phyloP scores from a whole-genome alignment of 2,888 invertebrate species.

The Yponomeuta evonymella region DNA sequence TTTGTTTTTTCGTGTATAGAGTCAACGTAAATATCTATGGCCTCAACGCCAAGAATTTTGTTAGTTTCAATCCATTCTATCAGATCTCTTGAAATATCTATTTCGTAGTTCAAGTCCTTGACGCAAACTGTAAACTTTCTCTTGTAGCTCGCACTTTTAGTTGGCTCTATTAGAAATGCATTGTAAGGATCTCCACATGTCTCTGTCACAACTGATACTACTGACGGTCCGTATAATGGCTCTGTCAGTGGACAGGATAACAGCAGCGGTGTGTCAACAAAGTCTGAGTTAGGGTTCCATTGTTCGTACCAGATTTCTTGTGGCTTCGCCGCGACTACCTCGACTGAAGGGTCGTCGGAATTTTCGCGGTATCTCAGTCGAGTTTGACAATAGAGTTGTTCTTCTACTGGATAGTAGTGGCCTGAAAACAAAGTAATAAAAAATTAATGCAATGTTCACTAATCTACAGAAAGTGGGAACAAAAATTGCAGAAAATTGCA shows the following conservation, averaged over 20 bases:
- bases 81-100: conserved; percentile 77
- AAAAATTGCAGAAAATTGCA: neutral
- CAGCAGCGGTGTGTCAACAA: conserved; percentile 74
- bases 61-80: conserved; percentile 84
- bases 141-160: conserved; percentile 30
- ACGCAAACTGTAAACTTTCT: conserved; percentile 81
- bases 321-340: conserved; percentile 75
- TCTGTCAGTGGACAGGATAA: conserved; percentile 79
- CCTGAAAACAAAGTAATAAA: conserved; percentile 44
- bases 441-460: neutral
- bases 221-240: conserved; percentile 46
- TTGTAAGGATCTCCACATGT: conserved; percentile 69
- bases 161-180: conserved; percentile 48
- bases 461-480: neutral
- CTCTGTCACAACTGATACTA: conserved; percentile 67
- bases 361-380: conserved; percentile 27
- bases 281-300: conserved; percentile 70
- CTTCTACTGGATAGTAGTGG: conserved; percentile 50
- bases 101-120: conserved; percentile 81
- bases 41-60: conserved; percentile 80
- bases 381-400: conserved; percentile 74
- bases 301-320: conserved; percentile 79
- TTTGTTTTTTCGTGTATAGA: conserved; percentile 72
- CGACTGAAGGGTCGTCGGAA: conserved; percentile 45
- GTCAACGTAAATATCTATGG: conserved; percentile 80